A percentile compares a stretch with the other conserved stretches of the same genome.
phyloP scores from a whole-genome alignment of 2,797 vertebrate genomes.

The Oreortyx pictus region DNA sequence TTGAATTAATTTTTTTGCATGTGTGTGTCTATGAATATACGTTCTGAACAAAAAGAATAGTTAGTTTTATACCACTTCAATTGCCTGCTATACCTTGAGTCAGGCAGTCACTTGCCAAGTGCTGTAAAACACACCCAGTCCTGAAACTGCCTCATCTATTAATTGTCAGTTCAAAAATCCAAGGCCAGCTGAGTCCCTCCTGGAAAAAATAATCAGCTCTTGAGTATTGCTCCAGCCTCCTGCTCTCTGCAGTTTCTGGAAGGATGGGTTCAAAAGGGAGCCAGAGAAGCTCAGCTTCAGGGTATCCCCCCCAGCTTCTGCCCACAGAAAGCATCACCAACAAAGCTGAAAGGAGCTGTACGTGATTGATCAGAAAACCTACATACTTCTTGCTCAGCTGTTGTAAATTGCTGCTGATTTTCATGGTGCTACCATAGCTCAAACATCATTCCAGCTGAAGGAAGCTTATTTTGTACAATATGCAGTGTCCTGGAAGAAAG shows the following conservation, averaged over 20 bases:
- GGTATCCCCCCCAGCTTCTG: background rate
- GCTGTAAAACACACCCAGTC: background rate
- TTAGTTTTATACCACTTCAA: background rate
- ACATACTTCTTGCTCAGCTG: background rate
- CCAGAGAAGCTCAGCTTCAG: background rate
- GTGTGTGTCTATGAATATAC: background rate
- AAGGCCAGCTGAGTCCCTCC: background rate
- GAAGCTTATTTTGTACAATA: background rate
- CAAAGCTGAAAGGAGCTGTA: conserved; percentile 13
- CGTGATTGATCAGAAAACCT: background rate
- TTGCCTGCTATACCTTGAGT: background rate
- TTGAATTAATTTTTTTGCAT: background rate
- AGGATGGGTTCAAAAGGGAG: background rate
- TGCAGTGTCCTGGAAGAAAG: background rate
- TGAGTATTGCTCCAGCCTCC: background rate
- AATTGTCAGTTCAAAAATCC: conserved; percentile 21
- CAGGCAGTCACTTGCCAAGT: conserved; percentile 13
- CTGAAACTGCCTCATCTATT: conserved; percentile 22
- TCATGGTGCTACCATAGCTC: background rate
- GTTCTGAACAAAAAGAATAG: conserved; percentile 15
- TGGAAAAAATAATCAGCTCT: background rate
- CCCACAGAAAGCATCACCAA: background rate
- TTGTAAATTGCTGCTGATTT: conserved; percentile 8
- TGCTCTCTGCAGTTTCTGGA: background rate
- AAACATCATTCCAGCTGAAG: conserved; percentile 21